A percentile compares a stretch with the other conserved stretches of the same genome.
Evolutionary conservation across 2,113 vertebrate species (phyloP).

Genomic region (Halichoeres trimaculatus): DNA sequence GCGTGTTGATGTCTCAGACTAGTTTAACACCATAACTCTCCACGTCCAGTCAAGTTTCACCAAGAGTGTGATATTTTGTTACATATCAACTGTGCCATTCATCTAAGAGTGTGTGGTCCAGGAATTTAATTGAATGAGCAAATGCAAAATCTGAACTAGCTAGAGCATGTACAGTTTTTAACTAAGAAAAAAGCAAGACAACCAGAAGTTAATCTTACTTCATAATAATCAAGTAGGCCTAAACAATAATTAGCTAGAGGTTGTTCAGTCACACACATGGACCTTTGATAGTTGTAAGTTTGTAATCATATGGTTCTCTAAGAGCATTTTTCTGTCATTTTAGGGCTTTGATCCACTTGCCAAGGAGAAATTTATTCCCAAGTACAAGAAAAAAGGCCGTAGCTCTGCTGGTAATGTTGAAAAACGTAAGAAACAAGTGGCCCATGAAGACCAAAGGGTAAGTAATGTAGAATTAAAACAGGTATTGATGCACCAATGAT

Average conservation of each 20-base stretch:
- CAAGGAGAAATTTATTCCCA: slow-evolving; percentile 85
- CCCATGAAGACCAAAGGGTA: slow-evolving; percentile 87
- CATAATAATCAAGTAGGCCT: too few species aligned
- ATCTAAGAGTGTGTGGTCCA: too few species aligned
- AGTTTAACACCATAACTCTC: too few species aligned
- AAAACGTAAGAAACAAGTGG: slow-evolving; percentile 88
- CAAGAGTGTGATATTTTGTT: too few species aligned
- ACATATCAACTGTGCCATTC: too few species aligned
- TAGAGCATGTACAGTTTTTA: too few species aligned
- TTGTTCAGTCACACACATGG: background rate
- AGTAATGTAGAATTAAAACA: slow-evolving; percentile 9
- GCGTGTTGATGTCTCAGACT: too few species aligned
- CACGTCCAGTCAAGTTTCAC: too few species aligned
- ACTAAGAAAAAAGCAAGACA: too few species aligned
- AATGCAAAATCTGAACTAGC: too few species aligned
- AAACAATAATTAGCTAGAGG: background rate
- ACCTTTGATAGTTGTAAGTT: background rate
- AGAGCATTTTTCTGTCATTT: slow-evolving; percentile 1
- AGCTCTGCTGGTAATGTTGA: slow-evolving; percentile 85
- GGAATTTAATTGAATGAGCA: too few species aligned
- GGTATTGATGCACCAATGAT: background rate
- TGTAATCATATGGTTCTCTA: background rate
- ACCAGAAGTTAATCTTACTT: too few species aligned
- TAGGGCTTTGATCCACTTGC: slow-evolving; percentile 90
- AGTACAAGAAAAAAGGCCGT: slow-evolving; percentile 85